Conservation (phyloP, 2,888 invertebrate species). For the Agrilus cyanescens region DNA sequence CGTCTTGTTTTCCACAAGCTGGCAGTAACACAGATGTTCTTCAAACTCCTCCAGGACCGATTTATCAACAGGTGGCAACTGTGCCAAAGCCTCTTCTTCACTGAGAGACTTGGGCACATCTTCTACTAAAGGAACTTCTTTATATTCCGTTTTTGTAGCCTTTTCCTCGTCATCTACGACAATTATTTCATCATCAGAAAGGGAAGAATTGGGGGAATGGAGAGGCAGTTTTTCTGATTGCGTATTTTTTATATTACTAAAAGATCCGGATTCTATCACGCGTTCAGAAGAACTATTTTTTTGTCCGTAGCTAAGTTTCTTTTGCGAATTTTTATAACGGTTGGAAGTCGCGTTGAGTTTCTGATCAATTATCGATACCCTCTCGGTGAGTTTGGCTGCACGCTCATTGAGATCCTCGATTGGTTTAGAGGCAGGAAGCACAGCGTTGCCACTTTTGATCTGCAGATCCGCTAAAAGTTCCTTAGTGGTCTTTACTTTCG, state of each 20-base stretch:
- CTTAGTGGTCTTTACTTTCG: conserved; percentile 64
- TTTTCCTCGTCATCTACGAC: conserved; percentile 19
- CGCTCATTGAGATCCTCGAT: conserved; percentile 32
- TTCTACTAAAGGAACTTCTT: not conserved
- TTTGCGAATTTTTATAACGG: conserved; percentile 28
- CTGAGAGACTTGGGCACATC: conserved; percentile 30
- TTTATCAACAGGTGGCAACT: conserved; percentile 53
- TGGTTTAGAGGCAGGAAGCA: conserved; percentile 15
- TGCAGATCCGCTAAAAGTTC: conserved; percentile 70
- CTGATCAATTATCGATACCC: conserved; percentile 33
- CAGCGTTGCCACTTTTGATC: conserved; percentile 24
- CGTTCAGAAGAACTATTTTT: conserved; percentile 4
- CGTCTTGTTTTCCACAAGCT: conserved; percentile 25
- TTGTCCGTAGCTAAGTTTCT: conserved; percentile 13
- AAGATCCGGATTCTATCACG: conserved; percentile 30
- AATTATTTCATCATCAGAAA: conserved; percentile 18
- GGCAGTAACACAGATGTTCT: conserved; percentile 25
- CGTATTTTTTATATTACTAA: conserved; percentile 26
- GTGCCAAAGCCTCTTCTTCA: conserved; percentile 49
- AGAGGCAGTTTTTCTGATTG: not conserved
- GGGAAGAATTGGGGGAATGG: conserved; percentile 3
- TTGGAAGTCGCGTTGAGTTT: conserved; percentile 31
- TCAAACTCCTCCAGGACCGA: conserved; percentile 20
- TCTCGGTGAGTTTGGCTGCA: conserved; percentile 33
- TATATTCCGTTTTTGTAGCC: conserved; percentile 2